These are phyloP conservation scores for Thripadectes ignobilis DNA, from an alignment of 2,797 vertebrate genomes.

Conservation along the genomic window DNA sequence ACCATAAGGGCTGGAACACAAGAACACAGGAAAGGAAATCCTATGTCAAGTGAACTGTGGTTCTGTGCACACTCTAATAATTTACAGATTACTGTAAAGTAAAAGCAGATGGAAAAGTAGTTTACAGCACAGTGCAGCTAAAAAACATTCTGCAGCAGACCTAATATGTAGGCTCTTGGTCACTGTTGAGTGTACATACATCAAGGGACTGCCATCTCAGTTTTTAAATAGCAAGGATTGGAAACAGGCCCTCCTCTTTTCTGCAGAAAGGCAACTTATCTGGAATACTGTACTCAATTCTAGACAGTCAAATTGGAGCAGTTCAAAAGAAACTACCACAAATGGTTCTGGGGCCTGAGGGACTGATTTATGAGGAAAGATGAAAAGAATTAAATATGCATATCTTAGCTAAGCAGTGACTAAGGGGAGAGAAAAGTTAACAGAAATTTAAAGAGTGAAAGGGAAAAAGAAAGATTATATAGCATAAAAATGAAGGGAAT, in stretches of 20 bases:
- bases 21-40: neutral
- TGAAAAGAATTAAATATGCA: constrained; percentile 60
- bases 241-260: neutral
- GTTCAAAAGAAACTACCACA: constrained; percentile 53
- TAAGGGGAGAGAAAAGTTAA: constrained; percentile 27
- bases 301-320: constrained; percentile 4
- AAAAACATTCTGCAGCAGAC: neutral
- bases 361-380: constrained; percentile 55
- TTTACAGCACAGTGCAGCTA: neutral
- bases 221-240: constrained; percentile 12
- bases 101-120: constrained; percentile 52
- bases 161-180: neutral
- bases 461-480: neutral
- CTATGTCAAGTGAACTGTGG: neutral
- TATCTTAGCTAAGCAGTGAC: constrained; percentile 34
- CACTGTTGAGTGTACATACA: neutral
- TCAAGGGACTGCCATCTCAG: neutral
- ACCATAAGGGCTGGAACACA: neutral
- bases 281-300: neutral
- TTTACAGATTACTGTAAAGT: constrained; percentile 27
- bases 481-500: neutral
- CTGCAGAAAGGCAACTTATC: neutral
- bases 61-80: neutral
- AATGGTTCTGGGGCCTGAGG: constrained; percentile 12
- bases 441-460: constrained; percentile 1